These are phyloP conservation scores for Drosophila putrida DNA, from an alignment of 2,888 invertebrate genomes.

Conservation along the genomic window DNA sequence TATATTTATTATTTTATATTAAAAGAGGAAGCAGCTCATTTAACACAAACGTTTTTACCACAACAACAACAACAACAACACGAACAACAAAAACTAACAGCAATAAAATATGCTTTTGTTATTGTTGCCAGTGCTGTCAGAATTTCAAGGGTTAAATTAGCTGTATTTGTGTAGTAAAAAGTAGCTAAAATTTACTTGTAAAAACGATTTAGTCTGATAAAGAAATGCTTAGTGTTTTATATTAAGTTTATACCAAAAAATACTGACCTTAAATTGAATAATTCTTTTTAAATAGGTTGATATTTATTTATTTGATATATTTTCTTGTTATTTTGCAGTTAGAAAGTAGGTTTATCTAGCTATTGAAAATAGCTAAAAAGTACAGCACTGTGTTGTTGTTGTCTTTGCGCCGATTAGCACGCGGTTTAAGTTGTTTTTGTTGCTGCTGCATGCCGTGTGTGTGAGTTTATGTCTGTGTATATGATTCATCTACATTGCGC, in stretches of 20 bases:
- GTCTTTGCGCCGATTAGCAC: slow-evolving; percentile 37
- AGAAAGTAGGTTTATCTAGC: no score
- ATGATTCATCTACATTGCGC: slow-evolving; percentile 50
- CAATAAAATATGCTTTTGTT: slow-evolving; percentile 11
- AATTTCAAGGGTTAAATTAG: no score
- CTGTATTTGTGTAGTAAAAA: no score
- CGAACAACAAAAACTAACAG: background rate
- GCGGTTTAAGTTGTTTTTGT: slow-evolving; percentile 36
- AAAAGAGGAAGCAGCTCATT: slow-evolving; percentile 73
- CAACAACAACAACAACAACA: slow-evolving; percentile 20
- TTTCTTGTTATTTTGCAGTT: no score
- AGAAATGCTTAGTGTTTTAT: no score
- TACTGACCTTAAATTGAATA: no score
- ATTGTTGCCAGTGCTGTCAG: slow-evolving; percentile 6
- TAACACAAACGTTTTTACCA: slow-evolving; percentile 50
- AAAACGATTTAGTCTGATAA: no score
- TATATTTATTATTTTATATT: slow-evolving; percentile 55
- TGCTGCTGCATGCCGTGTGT: slow-evolving; percentile 15
- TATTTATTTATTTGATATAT: no score
- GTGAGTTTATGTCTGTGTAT: slow-evolving; percentile 7
- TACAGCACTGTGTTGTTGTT: slow-evolving; percentile 22
- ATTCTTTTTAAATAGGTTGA: no score
- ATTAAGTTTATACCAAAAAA: no score
- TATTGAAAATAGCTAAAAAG: no score
- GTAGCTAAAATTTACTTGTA: no score